Conservation (phyloP, 2,113 vertebrate genomes). For the Xenopus tropicalis region UCB_Xtro_10.0 CM004443.2:68052501-68053000, state of each 20-base stretch:
- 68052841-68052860: conserved; percentile 24
- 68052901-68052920: no score
- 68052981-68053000: no score
- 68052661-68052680: conserved; percentile 49
- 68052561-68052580: conserved; percentile 44
- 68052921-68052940: no score
- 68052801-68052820: conserved; percentile 39
- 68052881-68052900: no score
- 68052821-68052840: conserved; percentile 39
- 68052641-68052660: conserved; percentile 36
- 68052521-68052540: conserved; percentile 45
- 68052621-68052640: conserved; percentile 32
- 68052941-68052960: no score
- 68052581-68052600: conserved; percentile 43
- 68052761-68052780: conserved; percentile 33
- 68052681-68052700: conserved; percentile 54
- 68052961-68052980: no score
- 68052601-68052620: conserved; percentile 22
- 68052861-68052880: conserved; percentile 20
- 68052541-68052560: conserved; percentile 36
- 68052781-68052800: conserved; percentile 44
- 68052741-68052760: conserved; percentile 37
- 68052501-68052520: conserved; percentile 36
- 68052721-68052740: conserved; percentile 43
- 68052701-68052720: conserved; percentile 47